A percentile compares a stretch with the other conserved stretches of the same genome.
Conservation (phyloP, 2,888 invertebrate genomes). For the Pyrrhosoma nymphula region DNA sequence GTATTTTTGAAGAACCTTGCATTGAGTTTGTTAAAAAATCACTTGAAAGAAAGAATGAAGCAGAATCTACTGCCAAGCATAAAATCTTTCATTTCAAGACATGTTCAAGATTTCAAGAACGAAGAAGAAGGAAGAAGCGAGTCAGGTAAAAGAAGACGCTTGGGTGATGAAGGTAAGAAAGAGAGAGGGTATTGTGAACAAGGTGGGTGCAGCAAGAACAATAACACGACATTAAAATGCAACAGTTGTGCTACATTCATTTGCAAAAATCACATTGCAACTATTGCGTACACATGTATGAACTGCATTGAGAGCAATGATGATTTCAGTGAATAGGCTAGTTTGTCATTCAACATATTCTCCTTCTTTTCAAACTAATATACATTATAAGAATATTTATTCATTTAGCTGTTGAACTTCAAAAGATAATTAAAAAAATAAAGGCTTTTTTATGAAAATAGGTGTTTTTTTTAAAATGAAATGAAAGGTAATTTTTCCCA, state of each 20-base stretch:
- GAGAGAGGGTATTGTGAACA: too few species aligned
- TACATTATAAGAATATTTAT: neutral
- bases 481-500: too few species aligned
- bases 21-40: conserved; percentile 70
- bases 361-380: too few species aligned
- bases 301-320: neutral
- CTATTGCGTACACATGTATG: neutral
- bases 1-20: conserved; percentile 71
- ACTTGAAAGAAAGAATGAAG: conserved; percentile 55
- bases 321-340: neutral
- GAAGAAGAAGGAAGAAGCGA: too few species aligned
- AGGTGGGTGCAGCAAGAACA: neutral
- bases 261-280: neutral
- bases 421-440: too few species aligned
- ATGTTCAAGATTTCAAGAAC: too few species aligned
- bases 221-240: neutral
- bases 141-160: too few species aligned
- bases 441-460: too few species aligned
- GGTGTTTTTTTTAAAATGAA: too few species aligned
- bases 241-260: neutral
- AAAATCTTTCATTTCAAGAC: neutral
- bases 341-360: neutral
- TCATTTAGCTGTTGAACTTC: neutral
- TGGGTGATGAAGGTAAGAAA: too few species aligned
- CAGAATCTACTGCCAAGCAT: neutral